These are phyloP conservation scores for Campaea margaritaria DNA, from an alignment of 2,888 invertebrate species.

Conservation along the genomic window DNA sequence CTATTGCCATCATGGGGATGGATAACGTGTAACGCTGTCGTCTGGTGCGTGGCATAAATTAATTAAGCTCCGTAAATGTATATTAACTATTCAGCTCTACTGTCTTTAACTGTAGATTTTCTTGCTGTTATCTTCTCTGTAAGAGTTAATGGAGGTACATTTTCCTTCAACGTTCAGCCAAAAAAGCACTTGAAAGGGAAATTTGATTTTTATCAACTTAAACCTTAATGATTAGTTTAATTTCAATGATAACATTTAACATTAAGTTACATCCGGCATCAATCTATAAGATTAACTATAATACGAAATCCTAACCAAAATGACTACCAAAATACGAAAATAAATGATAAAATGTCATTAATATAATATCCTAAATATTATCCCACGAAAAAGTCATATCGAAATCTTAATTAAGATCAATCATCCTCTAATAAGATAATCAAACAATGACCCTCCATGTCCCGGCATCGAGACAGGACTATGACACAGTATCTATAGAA, in stretches of 20 bases:
- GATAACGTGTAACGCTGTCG: conserved; percentile 44
- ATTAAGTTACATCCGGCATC: no score
- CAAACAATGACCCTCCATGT: conserved; percentile 82
- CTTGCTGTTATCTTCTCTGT: no score
- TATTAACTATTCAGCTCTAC: no score
- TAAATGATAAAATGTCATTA: conserved; percentile 5
- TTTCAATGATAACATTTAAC: no score
- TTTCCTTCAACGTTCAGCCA: no score
- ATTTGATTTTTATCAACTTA: no score
- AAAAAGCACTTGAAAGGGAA: no score
- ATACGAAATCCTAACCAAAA: not conserved
- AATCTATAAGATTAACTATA: no score
- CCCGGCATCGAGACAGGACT: conserved; percentile 48
- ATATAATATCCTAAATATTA: conserved; percentile 44
- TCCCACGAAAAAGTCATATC: conserved; percentile 28
- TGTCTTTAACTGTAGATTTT: no score
- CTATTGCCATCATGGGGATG: conserved; percentile 44
- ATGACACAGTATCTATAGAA: conserved; percentile 29
- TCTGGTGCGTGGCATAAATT: conserved; percentile 15
- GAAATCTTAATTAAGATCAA: conserved; percentile 72
- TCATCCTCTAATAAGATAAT: conserved; percentile 80
- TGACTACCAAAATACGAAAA: not conserved
- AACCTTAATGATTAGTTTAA: no score
- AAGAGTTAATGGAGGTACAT: no score
- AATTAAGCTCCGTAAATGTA: not conserved